A percentile compares a stretch with the other conserved stretches of the same genome.
Evolutionary conservation across 2,113 vertebrate species (phyloP).

Genomic region (Cygnus atratus): DNA sequence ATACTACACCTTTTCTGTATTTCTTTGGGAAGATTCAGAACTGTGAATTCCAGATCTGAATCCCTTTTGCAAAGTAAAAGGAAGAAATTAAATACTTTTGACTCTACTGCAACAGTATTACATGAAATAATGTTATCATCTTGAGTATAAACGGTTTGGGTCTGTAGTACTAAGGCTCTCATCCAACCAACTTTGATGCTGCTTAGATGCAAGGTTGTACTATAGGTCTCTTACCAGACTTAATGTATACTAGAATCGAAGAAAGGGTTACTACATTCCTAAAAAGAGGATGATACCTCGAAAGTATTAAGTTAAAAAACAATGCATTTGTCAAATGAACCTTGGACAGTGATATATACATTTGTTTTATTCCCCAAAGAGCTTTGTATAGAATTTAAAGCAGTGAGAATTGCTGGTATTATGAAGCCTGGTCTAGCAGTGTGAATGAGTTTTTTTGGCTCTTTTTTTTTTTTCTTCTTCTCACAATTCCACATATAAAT

Average conservation of each 20-base stretch:
- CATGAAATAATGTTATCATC: not conserved
- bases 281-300: not conserved
- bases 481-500: slow-evolving; percentile 74
- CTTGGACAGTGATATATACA: not conserved
- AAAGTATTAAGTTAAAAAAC: slow-evolving; percentile 4
- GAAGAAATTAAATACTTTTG: not conserved
- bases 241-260: not conserved
- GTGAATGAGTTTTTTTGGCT: slow-evolving; percentile 28
- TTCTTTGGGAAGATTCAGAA: not conserved
- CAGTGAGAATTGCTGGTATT: slow-evolving; percentile 60
- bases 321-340: not conserved
- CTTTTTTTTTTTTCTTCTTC: not conserved
- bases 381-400: slow-evolving; percentile 54
- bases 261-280: not conserved
- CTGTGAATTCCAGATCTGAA: not conserved
- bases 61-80: not conserved
- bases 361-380: not conserved
- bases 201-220: not conserved
- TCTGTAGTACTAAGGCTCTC: not conserved
- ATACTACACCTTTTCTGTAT: not conserved
- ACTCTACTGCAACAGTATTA: not conserved
- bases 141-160: not conserved
- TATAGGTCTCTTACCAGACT: not conserved
- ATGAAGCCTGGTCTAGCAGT: slow-evolving; percentile 69
- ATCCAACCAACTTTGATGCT: not conserved